Percentiles rank a stretch among this genome's conserved stretches.
Conservation (phyloP, 2,888 invertebrate species). For the Lingula anatina region DNA sequence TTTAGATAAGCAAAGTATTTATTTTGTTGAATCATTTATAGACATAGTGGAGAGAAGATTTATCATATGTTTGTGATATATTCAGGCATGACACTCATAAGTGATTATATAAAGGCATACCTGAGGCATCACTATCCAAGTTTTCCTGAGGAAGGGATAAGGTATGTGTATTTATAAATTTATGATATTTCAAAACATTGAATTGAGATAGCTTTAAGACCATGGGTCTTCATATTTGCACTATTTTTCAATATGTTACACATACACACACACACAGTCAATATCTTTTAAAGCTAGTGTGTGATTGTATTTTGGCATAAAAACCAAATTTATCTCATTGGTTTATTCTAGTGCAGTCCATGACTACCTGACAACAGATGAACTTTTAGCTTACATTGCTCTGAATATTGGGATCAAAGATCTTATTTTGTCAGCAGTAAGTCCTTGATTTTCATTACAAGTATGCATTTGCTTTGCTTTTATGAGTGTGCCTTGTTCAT, state of each 20-base stretch:
- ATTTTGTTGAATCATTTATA: no score
- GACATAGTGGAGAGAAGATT: no score
- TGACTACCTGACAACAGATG: slow-evolving; percentile 63
- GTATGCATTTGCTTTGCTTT: slow-evolving; percentile 2
- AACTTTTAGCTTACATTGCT: slow-evolving; percentile 68
- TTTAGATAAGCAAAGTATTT: no score
- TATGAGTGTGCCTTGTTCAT: background rate
- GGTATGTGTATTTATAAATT: slow-evolving; percentile 38
- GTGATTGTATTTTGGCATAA: no score
- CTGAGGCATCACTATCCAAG: slow-evolving; percentile 66
- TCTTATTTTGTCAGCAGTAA: slow-evolving; percentile 71
- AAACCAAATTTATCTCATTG: no score
- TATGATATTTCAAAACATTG: background rate
- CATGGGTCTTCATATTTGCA: no score
- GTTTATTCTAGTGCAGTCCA: slow-evolving; percentile 58
- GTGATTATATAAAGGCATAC: slow-evolving; percentile 64
- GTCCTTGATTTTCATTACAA: slow-evolving; percentile 39
- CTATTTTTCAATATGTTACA: no score
- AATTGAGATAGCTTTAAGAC: background rate
- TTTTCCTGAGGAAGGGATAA: slow-evolving; percentile 71
- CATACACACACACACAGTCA: no score
- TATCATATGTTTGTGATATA: no score
- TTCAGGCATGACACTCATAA: slow-evolving; percentile 61
- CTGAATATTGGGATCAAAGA: slow-evolving; percentile 75
- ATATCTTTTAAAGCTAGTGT: no score